phyloP scores from a whole-genome alignment of 2,888 invertebrate genomes.

The Rhodophaea formosa region DNA sequence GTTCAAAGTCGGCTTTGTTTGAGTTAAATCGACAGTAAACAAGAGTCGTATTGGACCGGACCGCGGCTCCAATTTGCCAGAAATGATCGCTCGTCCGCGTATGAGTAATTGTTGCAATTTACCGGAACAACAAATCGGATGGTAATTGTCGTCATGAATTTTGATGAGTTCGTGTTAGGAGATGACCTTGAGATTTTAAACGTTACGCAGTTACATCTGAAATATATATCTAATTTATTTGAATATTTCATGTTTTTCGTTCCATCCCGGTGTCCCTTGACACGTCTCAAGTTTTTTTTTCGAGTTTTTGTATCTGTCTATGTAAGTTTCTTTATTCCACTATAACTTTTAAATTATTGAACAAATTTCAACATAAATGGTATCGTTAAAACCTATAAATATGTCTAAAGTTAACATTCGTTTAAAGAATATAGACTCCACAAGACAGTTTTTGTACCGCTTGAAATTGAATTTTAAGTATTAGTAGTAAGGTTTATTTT shows the following conservation, averaged over 20 bases:
- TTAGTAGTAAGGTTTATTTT: conserved; percentile 4
- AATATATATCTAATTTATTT: too few relatives aligned
- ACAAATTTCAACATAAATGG: too few relatives aligned
- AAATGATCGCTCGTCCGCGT: conserved; percentile 8
- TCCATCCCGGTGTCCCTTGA: too few relatives aligned
- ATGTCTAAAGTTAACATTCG: not conserved
- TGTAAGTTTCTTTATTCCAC: too few relatives aligned
- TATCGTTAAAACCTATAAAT: too few relatives aligned
- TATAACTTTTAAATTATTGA: too few relatives aligned
- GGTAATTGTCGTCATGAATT: conserved; percentile 24
- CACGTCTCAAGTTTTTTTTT: too few relatives aligned
- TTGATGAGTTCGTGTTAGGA: conserved; percentile 18
- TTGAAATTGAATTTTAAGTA: not conserved
- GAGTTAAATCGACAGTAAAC: conserved; percentile 15
- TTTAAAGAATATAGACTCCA: not conserved
- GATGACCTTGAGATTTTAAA: not conserved
- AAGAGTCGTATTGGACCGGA: conserved; percentile 16
- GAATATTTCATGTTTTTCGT: too few relatives aligned
- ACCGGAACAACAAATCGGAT: conserved; percentile 3
- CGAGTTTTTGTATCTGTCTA: too few relatives aligned
- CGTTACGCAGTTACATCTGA: not conserved
- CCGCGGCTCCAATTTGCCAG: conserved; percentile 17
- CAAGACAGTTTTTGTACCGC: not conserved
- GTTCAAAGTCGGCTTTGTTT: conserved; percentile 17
- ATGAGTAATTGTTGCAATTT: conserved; percentile 16